Evolutionary conservation across 2,888 invertebrate genomes (phyloP).

Genomic region (Aplocera efformata): DNA sequence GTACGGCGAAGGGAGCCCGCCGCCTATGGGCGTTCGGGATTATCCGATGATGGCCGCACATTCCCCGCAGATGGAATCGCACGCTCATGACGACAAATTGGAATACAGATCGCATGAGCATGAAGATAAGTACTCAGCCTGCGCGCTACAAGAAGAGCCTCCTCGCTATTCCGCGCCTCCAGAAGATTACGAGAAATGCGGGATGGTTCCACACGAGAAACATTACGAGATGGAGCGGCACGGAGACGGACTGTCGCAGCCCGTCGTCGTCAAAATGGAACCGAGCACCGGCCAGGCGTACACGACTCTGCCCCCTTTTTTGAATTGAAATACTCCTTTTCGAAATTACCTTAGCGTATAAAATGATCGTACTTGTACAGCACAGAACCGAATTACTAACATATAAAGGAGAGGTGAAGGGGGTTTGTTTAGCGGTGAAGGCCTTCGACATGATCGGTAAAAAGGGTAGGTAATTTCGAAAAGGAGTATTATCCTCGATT

Average conservation of each 20-base stretch:
- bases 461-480: conserved; percentile 74
- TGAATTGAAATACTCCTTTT: conserved; percentile 85
- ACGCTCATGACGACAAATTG: conserved; percentile 74
- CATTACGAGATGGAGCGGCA: conserved; percentile 73
- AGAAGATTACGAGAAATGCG: conserved; percentile 83
- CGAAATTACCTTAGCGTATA: conserved; percentile 71
- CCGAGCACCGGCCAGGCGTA: conserved; percentile 79
- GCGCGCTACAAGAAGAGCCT: conserved; percentile 72
- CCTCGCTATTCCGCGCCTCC: conserved; percentile 79
- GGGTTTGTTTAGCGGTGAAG: too few relatives aligned
- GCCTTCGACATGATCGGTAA: conserved; percentile 12
- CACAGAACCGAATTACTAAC: too few relatives aligned
- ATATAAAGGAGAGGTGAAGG: too few relatives aligned
- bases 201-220: conserved; percentile 72
- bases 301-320: conserved; percentile 88
- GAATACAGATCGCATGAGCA: conserved; percentile 69
- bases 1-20: conserved; percentile 82
- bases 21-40: conserved; percentile 82
- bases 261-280: conserved; percentile 80
- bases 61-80: conserved; percentile 80
- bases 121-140: conserved; percentile 71
- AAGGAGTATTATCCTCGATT: conserved; percentile 62
- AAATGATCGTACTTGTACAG: too few relatives aligned
- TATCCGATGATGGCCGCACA: conserved; percentile 84
- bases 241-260: conserved; percentile 57